Evolutionary conservation across 1,140 invertebrate species (phyloP), one percentile per base, ranked within the genome.

Genomic region (Anastrepha obliqua): DNA sequence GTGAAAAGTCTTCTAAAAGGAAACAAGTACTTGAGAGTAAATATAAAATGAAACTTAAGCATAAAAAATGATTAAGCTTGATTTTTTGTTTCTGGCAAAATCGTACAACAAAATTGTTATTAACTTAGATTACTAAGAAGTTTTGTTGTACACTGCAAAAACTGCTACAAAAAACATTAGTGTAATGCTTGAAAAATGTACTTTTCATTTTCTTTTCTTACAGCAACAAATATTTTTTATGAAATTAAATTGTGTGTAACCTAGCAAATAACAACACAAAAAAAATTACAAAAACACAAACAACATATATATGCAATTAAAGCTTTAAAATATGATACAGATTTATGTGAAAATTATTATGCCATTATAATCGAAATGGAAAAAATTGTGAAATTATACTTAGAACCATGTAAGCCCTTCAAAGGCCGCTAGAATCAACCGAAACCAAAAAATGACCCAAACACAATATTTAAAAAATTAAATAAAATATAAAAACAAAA

Each of bases 341-440:
- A 86, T 17, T 87, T 74, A 87, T 58, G 47, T 81, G 17, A 78
- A 87, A 81, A 42, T 55, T 81, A 81, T 29, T 64, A 55, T 8
- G 60, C 62, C 9, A 42, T 51, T 64, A 51, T 87, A 87, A 58
- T 39, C 60, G 74, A 89, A 87, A 87, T 88, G 87, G 89, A 87
- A 87, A 29, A 86, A 86, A 88, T 74, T 74, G 67, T 74, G 67
- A 81, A 81, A 81, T 51, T 81, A 55, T 20, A 81, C n/a, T 81
- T 81, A 81, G 74, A 55, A 29, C n/a, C 74, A 78, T 81, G 44
- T 81, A 91, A 90, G 91, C 90, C 91, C 91, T 91, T 91, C 91
- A 90, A 89, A 90, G 91, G 90, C 91, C 91, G 91, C 91, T 91
- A 91, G 88, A 92, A 88, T 88, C 87, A 88, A 88, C 81, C 64